Conservation (phyloP, 2,888 invertebrate species). For the Aphidoletes aphidimyza region DNA sequence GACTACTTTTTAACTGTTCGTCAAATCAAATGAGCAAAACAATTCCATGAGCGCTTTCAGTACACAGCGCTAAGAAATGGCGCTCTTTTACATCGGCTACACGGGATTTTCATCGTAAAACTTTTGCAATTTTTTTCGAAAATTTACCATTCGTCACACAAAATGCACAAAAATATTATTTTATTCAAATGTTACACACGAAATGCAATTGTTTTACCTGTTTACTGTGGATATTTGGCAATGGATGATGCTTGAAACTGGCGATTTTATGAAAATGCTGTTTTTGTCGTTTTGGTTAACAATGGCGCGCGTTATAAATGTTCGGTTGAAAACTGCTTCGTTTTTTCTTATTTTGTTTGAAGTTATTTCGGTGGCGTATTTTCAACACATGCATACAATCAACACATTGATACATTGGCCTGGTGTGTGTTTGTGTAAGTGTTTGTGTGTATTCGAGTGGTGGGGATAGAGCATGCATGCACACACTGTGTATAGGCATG, state of each 20-base stretch:
- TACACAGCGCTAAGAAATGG: not conserved
- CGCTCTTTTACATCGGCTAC: conserved; percentile 47
- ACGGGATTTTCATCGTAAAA: conserved; percentile 55
- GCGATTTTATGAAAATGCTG: conserved; percentile 56
- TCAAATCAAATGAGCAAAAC: conserved; percentile 36
- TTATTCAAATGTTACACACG: not conserved
- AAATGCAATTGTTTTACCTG: conserved; percentile 53
- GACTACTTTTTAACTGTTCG: conserved; percentile 7
- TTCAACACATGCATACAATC: not conserved
- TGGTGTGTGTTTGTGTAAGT: not conserved
- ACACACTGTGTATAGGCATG: not conserved
- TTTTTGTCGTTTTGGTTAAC: conserved; percentile 58
- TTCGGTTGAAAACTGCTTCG: not conserved
- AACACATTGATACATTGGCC: not conserved
- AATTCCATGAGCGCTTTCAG: conserved; percentile 4
- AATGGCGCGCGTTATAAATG: conserved; percentile 58
- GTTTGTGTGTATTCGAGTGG: not conserved
- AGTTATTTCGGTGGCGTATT: conserved; percentile 26
- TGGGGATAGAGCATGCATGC: not conserved
- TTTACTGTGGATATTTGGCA: not conserved
- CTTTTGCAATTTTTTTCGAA: not conserved
- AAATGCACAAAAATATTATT: not conserved
- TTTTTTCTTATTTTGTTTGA: too few relatives aligned
- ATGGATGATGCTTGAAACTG: conserved; percentile 57
- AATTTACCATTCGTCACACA: not conserved